A percentile compares a stretch with the other conserved stretches of the same genome.
Evolutionary conservation across 2,113 vertebrate genomes (phyloP).

Genomic region (Pica pica): DNA sequence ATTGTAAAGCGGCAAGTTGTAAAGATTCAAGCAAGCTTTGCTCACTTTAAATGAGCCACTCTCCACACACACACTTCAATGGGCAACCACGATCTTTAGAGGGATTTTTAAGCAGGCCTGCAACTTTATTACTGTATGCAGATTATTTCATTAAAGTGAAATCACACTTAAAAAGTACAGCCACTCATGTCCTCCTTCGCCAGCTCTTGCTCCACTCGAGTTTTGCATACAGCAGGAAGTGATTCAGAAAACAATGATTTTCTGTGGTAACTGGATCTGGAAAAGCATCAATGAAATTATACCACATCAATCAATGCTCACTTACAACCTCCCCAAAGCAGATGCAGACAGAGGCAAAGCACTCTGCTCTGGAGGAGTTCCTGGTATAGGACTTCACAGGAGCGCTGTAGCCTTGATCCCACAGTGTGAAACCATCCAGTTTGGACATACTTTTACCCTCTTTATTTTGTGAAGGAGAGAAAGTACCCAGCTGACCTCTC

Average conservation of each 20-base stretch:
- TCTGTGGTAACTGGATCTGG: background rate
- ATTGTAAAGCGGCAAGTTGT: background rate
- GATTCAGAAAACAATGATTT: constrained; percentile 24
- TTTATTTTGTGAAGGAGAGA: background rate
- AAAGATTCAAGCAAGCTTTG: background rate
- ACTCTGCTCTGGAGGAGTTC: background rate
- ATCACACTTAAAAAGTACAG: background rate
- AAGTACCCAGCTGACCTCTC: background rate
- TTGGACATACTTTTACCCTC: background rate
- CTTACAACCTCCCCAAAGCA: background rate
- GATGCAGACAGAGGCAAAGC: background rate
- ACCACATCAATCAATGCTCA: background rate
- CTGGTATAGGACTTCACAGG: background rate
- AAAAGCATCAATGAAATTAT: background rate
- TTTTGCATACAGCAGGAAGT: background rate
- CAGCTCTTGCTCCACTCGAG: background rate
- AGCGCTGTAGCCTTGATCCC: background rate
- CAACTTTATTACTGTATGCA: background rate
- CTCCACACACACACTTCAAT: background rate
- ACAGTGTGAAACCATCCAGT: background rate
- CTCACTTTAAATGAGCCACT: accelerated
- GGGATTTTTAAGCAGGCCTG: background rate
- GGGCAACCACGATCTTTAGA: background rate
- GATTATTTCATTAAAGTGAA: background rate
- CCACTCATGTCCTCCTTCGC: background rate